Conservation (phyloP, 2,888 invertebrate species). For the Thereva nobilitata region DNA sequence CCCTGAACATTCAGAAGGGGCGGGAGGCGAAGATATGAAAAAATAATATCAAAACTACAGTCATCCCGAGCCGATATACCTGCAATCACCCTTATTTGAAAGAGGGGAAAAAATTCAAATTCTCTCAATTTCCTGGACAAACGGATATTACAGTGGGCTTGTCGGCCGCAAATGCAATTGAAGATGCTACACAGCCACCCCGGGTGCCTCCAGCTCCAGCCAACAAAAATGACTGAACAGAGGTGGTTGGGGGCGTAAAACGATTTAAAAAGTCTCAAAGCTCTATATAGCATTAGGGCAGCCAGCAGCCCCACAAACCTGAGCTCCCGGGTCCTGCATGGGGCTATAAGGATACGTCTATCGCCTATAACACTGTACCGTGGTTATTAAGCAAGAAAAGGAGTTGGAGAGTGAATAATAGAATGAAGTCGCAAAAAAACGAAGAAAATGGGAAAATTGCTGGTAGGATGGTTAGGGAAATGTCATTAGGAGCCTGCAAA, state of each 20-base stretch:
- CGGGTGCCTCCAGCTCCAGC: background rate
- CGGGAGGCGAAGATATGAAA: background rate
- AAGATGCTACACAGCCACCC: conserved; percentile 8
- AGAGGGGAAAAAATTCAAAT: conserved; percentile 7
- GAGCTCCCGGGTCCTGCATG: background rate
- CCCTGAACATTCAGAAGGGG: too few relatives aligned
- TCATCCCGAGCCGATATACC: background rate
- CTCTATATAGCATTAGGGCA: conserved; percentile 2
- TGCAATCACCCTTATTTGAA: conserved; percentile 13
- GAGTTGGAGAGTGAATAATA: conserved; percentile 32
- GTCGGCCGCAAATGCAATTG: conserved; percentile 32
- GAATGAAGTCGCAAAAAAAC: conserved; percentile 28
- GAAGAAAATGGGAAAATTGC: conserved; percentile 33
- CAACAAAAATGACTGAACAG: conserved; percentile 17
- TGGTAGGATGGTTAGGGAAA: conserved; percentile 31
- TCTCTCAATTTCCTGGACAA: conserved; percentile 29
- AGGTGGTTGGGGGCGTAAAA: conserved; percentile 12
- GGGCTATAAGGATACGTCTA: conserved; percentile 1
- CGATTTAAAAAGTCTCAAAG: conserved; percentile 31
- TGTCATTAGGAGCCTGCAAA: conserved; percentile 29
- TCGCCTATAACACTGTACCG: conserved; percentile 9
- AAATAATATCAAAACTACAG: conserved; percentile 4
- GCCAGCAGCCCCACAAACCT: conserved; percentile 2
- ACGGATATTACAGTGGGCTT: conserved; percentile 26
- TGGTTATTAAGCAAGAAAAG: conserved; percentile 33